phyloP scores from a whole-genome alignment of 2,888 invertebrate genomes.

The Nesidiocoris tenuis region DNA sequence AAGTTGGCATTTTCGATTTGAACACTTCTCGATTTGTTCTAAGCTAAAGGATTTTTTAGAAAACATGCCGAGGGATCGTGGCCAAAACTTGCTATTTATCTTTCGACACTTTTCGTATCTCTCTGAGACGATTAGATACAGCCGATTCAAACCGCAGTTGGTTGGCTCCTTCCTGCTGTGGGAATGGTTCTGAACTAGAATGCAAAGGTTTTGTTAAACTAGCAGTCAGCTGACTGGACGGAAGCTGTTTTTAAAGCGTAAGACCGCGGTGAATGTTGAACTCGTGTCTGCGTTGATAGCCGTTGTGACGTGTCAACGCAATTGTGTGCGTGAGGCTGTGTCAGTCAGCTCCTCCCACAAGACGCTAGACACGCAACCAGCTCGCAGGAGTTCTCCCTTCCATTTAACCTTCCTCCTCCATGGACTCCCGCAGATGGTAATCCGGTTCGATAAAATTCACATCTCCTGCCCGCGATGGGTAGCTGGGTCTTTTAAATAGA shows the following conservation, averaged over 20 bases:
- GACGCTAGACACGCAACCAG: neutral
- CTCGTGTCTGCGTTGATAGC: neutral
- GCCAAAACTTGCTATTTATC: no score
- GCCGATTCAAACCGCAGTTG: no score
- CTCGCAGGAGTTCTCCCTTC: neutral
- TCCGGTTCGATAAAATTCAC: neutral
- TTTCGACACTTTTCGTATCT: no score
- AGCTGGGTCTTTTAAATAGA: no score
- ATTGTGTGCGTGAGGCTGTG: neutral
- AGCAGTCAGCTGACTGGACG: neutral
- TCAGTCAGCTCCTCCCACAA: neutral
- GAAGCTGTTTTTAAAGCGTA: neutral
- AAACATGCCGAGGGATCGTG: no score
- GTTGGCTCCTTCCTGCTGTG: no score
- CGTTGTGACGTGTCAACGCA: neutral
- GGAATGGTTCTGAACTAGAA: no score
- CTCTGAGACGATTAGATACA: no score
- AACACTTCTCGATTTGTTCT: no score
- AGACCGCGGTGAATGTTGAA: neutral
- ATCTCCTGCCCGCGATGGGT: no score
- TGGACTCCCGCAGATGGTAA: neutral
- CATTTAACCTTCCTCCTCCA: neutral
- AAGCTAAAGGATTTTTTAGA: no score
- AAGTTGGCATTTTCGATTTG: no score
- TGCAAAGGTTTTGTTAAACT: neutral